A percentile compares a stretch with the other conserved stretches of the same genome.
Conservation (phyloP, 2,113 vertebrate species). For the Cephalopholis sonnerati region DNA sequence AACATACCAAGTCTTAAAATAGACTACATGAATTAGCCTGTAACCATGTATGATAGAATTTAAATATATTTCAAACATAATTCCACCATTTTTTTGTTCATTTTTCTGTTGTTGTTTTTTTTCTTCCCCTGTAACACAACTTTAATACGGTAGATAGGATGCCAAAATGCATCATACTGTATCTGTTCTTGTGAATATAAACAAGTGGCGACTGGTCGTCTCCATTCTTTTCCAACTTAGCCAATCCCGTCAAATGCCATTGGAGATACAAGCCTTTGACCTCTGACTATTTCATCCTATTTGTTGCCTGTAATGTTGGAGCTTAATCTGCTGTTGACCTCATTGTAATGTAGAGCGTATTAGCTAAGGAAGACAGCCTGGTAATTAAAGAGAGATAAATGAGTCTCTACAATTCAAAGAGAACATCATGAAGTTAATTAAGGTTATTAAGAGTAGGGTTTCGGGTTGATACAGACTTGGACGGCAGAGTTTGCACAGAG, state of each 20-base stretch:
- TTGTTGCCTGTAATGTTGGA: neutral
- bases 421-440: neutral
- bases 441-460: neutral
- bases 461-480: neutral
- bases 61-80: no score
- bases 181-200: neutral
- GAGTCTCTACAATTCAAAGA: neutral
- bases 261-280: neutral
- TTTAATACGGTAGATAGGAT: neutral
- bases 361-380: neutral
- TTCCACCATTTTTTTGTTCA: no score
- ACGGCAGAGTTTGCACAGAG: neutral
- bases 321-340: neutral
- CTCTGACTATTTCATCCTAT: slow-evolving; percentile 18
- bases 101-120: no score
- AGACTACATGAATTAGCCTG: no score
- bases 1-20: no score
- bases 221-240: no score
- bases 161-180: neutral
- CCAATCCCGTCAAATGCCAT: no score
- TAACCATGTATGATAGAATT: no score
- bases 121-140: no score
- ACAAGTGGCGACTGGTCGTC: neutral
- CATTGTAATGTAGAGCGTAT: neutral
- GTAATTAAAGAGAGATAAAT: neutral